Base-by-base conservation (phyloP, 2,113 vertebrate genomes). In the Chaetops frenatus region DNA sequence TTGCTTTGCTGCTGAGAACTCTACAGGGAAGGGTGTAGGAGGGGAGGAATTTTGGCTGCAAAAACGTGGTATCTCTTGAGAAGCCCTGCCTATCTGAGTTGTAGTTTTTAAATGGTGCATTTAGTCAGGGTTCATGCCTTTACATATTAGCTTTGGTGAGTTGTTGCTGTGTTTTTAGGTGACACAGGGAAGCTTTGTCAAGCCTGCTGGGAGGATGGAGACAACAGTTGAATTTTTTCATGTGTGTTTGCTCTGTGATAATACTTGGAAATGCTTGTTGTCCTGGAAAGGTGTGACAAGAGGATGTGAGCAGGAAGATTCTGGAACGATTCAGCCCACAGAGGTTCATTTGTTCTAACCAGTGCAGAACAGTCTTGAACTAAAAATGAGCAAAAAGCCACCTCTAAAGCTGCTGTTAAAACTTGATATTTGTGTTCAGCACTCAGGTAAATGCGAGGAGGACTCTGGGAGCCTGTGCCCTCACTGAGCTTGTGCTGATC, bases 31-130 rank as follows among this genome's bases (percentile, higher is more conserved):
- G 40, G 69, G 44, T 79, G 87, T 87, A 88, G 86, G 85, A 96
- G 79, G 79, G 54, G 62, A 94, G 72, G 92, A 95, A 94, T 88
- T 94, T 77, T 90, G 88, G 62, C 85, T 88, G 53, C 3, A 74
- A 85, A 90, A 88, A 76, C 42, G 8, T 3, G 25, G 2, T 76
- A 36, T 92, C 64, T 88, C 72, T 80, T 54, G 72, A 88, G 92
- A 90, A 94, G 67, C 80, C 42, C 64, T 95, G 58, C 71, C 58
- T 90, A 22, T 92, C 66, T 88, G 38, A 66, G 62, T 50, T 77
- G 54, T 21, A 60, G 15, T 33, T 94, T 80, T 77, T 53, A 80
- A 93, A 20, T 28, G n/a, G n/a, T 88, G 38, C 24, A 2, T 77
- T 83, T 83, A n/a, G 56, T 77, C 71, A 81, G 71, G 9, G 42